Base-by-base conservation (phyloP, 1,140 invertebrate genomes). In the Zaprionus capensis region DNA sequence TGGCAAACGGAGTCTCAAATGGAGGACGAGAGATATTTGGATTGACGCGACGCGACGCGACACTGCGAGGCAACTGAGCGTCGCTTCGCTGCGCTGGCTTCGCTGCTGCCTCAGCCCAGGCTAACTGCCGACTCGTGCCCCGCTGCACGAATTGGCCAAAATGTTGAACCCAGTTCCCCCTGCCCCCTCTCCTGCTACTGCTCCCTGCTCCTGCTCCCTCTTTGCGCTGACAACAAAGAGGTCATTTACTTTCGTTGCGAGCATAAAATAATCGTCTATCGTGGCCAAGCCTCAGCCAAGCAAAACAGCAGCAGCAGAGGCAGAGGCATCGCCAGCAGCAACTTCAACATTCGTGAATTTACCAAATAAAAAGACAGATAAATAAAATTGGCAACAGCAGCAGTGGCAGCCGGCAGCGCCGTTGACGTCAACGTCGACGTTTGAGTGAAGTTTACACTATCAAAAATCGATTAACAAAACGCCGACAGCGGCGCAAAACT, bases 181-280 rank as follows among this genome's bases (percentile, higher is more conserved):
- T 34, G 6, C 11, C 34, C 46, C 38, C 41, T 31, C 28, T 26
- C 24, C 24, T 24, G 24, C 24, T 24, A 24, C 59, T 36, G 28
- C 31, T 4, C 3, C 3, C 31, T 34, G 0, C 31, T 34, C 63
- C 49, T 66, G 55, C 75, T 67, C 46, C 68, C 53, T 64, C 57
- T 44, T 56, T 31, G 53, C 55, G 49, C 85, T 85, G 57, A 64
- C 71, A 78, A 61, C 81, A 88, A 90, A 88, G 84, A 84, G 84
- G 84, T 88, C 84, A 88, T 90, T 88, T 88, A 88, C 84, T 88
- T 88, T 88, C 84, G 75, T 88, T 88, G 85, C 81, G 64, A 88
- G 84, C 84, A 87, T 87, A 86, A 87, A 87, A 88, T 87, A 87
- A 88, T 81, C 83, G 83, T 83, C 81, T 68, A 71, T 83, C 71